Base-by-base conservation (phyloP, 2,888 invertebrate species). In the Troides oblongomaculatus region DNA sequence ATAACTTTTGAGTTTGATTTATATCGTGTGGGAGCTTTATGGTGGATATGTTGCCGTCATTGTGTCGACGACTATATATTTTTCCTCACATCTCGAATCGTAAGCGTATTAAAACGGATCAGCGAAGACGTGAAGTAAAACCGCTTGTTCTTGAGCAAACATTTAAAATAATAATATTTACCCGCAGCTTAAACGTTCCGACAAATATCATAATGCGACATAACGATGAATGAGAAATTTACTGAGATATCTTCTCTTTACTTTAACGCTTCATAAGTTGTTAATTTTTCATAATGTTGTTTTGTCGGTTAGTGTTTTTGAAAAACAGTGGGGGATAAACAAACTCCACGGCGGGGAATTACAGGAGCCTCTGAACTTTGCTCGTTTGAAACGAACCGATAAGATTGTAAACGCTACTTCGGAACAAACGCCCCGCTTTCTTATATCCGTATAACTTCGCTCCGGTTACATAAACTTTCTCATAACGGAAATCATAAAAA, bases 341-440 rank as follows among this genome's bases (percentile, higher is more conserved):
- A 66, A 66, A 21, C 18, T 56, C 23, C 23, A 21, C 36, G 21
- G 39, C 25, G 14, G 10, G 39, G 62, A 62, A 62, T 67, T 62
- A 62, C 62, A 36, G 25, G 8, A 43, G 56, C 61, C 53, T 61
- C 56, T 39, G 43, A 67, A 67, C 39, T 68, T 68, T 63, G 30
- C 68, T 64, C 61, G 56, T 69, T 69, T 60, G 53, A 64, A 69
- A 64, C 59, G 36, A 59, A 64, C 64, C 64, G 64, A 69, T 69
- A 64, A 53, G 53, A 69, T 68, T 68, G 64, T 68, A 60, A 68
- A 69, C 39, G 60, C 64, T 53, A 56, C 60, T 64, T 56, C 12
- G 30, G 23, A 64, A 64, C 64, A 69, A 64, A 69, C 64, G 68
- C 14, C 12, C 23, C 53, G 39, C 46, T n/a, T 69, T 53, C 53